phyloP scores from a whole-genome alignment of 2,797 vertebrate species.

The Ctenopoma multispine region DNA sequence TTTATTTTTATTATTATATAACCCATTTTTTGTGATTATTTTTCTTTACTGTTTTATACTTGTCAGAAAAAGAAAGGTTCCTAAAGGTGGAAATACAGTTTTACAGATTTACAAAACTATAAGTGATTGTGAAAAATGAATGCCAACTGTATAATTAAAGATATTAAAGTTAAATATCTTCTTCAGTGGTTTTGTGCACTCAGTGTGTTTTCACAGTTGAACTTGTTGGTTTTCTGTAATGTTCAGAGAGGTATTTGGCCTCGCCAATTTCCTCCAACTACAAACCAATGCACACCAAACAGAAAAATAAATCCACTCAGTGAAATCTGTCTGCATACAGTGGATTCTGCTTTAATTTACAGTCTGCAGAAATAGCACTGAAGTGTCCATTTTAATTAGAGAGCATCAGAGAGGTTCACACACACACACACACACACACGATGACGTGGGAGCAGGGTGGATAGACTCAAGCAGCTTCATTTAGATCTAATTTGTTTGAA shows the following conservation, averaged over 20 bases:
- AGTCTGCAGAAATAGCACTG: conserved; percentile 35
- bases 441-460: conserved; percentile 37
- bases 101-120: too few species aligned
- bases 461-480: conserved; percentile 66
- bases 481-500: conserved; percentile 73
- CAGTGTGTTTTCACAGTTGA: background rate
- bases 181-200: too few species aligned
- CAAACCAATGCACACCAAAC: background rate
- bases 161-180: too few species aligned
- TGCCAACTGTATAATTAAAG: too few species aligned
- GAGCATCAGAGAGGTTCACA: conserved; percentile 22
- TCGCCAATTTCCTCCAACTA: background rate
- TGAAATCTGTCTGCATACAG: conserved; percentile 9
- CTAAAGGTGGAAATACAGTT: too few species aligned
- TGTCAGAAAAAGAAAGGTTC: too few species aligned
- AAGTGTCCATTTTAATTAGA: conserved; percentile 65
- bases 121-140: too few species aligned
- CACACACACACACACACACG: conserved; percentile 23
- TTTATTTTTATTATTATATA: too few species aligned
- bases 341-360: conserved; percentile 19
- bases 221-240: background rate
- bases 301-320: background rate
- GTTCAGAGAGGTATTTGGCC: too few species aligned
- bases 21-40: too few species aligned
- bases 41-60: too few species aligned